Evolutionary conservation across 2,888 invertebrate species (phyloP), one percentile per base, ranked within the genome.

Genomic region (Cheilosia impressa): DNA sequence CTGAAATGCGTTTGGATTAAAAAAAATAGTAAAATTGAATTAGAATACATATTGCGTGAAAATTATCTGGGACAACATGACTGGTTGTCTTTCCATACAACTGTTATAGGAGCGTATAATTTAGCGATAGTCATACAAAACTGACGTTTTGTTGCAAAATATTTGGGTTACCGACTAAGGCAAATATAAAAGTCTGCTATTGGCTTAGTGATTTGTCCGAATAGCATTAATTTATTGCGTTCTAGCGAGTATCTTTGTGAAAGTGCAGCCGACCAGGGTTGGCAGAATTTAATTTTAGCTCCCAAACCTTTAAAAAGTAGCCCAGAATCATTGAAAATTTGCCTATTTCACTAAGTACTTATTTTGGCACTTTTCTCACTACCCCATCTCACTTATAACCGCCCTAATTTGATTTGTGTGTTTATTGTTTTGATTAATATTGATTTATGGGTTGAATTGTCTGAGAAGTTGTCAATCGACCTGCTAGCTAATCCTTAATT

Each of bases 61-160:
- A 72, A 31, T 52, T 72, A 72, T 43, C 62, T 72, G 43, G 53
- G 53, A 53, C 72, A 71, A 27, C 58, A 60, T 50, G 58, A 27
- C 19, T 45, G 27, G 43, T 41, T 55, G 31, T 17, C 3, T 43
- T 7, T 66, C n/a, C 19, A 5, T 34, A 47, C 45, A 47, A 24
- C 22, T 17, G 2, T 2, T 7, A 55, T n/a, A 34, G 10, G 27
- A 22, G 4, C 19, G 31, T 47, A 22, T 22, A 13, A 31, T 17
- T 34, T 38, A 17, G 2, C 15, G 24, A 31, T 4, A 31, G 45
- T 45, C 27, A 55, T 45, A 34, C 2, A 45, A 38, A 65, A 38
- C 3, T 38, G 13, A 50, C 22, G 17, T 22, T 66, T 53, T 41
- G 41, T 50, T 41, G 19, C 38, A 38, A 38, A 38, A 38, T 38